phyloP scores from a whole-genome alignment of 2,113 vertebrate genomes.

The Crotalus helleri region DNA sequence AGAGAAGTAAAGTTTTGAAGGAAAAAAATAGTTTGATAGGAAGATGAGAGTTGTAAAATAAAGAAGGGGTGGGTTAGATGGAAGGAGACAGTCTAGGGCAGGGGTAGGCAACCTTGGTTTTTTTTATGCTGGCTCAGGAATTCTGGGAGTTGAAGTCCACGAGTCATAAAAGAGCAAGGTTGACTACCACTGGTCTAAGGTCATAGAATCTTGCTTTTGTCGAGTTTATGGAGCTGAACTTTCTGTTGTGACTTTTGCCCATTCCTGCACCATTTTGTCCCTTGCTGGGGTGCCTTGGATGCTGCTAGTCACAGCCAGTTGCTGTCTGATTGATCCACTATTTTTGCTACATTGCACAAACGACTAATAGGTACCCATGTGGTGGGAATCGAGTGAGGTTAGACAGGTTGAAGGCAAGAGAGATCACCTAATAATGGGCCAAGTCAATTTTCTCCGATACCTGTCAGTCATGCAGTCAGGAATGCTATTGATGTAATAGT shows the following conservation, averaged over 20 bases:
- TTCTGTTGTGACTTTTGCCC: background rate
- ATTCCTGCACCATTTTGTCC: background rate
- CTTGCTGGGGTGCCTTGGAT: background rate
- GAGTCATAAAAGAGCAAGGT: too few relatives aligned
- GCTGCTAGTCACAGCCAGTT: background rate
- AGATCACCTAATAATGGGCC: background rate
- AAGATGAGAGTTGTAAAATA: background rate
- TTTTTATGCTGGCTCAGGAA: too few relatives aligned
- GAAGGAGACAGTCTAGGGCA: background rate
- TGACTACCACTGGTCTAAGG: background rate
- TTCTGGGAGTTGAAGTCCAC: too few relatives aligned
- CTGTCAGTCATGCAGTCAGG: background rate
- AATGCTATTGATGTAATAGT: background rate
- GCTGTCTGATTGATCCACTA: background rate
- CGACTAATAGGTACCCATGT: background rate
- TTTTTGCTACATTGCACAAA: background rate
- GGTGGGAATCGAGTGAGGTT: background rate
- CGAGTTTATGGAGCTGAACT: background rate
- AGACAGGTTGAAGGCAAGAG: background rate
- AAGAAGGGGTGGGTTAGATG: background rate
- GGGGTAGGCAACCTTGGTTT: too few relatives aligned
- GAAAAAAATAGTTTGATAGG: background rate
- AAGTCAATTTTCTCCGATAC: background rate
- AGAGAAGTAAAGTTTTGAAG: background rate
- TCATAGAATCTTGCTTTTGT: background rate